Evolutionary conservation across 2,113 vertebrate genomes (phyloP), one percentile per base, ranked within the genome.

Genomic region (Cavia porcellus): DNA sequence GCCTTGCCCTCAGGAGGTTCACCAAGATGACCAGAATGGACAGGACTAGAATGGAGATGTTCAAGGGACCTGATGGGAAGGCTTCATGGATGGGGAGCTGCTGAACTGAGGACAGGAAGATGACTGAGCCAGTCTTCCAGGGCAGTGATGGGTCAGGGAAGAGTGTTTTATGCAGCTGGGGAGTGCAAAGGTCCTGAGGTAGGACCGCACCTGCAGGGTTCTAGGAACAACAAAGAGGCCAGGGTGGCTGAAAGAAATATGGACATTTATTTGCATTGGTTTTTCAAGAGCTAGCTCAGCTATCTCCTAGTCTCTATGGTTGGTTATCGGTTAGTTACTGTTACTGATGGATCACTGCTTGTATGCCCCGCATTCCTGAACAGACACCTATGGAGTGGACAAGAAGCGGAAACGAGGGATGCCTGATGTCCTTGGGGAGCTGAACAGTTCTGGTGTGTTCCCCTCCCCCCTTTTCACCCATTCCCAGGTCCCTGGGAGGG

Each of bases 361-460:
- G 17, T 82, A 8, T 72, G 50, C 19, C 77, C 50, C 45, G 17
- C 89, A 0, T 92, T 74, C 77, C 68, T 75, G 68, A 86, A 25
- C 97, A 98, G 98, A 98, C 25, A 97, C 98, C 50, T 98, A 98
- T 0, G 97, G 98, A 0, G 98, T 98, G 70, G 97, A 98, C 66
- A 97, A 98, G 94, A 98, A 98, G 95, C 89, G 98, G 90, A 98
- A 98, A 81, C 98, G 98, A 52, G 98, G 98, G 28, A 96, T 98
- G 90, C 98, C 98, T 0, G 98, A 98, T 0, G 98, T 98, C 70
- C 94, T 98, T 9, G 98, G 97, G 61, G 98, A 98, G 86, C 95
- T 98, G 57, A 98, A 96, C 11, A 98, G 98, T 19, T 97, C 98
- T 55, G 98, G 98, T 98, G 50, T 28, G 98, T 94, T 55, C 75